A percentile compares a stretch with the other conserved stretches of the same genome.
Conservation (phyloP, 1,140 invertebrate species). For the Drusus annulatus region DNA sequence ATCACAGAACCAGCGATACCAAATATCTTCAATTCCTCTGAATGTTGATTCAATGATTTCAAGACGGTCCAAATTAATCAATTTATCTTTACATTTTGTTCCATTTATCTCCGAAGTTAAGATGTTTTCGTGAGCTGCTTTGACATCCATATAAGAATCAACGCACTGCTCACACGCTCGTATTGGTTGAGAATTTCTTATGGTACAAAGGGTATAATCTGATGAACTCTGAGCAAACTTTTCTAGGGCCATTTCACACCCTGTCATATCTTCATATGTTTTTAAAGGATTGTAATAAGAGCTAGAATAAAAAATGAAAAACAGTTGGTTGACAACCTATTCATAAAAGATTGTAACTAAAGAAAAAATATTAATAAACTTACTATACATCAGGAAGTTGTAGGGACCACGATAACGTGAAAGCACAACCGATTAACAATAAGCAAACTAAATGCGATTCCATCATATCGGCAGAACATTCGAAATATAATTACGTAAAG, state of each 20-base stretch:
- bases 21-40: slow-evolving; percentile 68
- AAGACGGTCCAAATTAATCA: slow-evolving; percentile 72
- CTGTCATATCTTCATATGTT: slow-evolving; percentile 31
- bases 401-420: slow-evolving; percentile 11
- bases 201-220: slow-evolving; percentile 71
- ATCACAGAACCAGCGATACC: slow-evolving; percentile 73
- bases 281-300: slow-evolving; percentile 41
- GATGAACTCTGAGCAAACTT: slow-evolving; percentile 68
- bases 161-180: slow-evolving; percentile 72
- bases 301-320: slow-evolving; percentile 33
- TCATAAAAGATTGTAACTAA: neutral
- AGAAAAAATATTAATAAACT: neutral
- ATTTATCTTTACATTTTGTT: slow-evolving; percentile 70
- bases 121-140: slow-evolving; percentile 69
- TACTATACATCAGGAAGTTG: slow-evolving; percentile 27
- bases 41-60: slow-evolving; percentile 71
- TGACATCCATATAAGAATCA: slow-evolving; percentile 67
- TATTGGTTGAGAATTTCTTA: slow-evolving; percentile 71
- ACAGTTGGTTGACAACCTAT: neutral
- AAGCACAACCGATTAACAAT: neutral
- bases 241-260: slow-evolving; percentile 63
- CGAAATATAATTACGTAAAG: no score
- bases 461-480: neutral
- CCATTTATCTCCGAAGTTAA: slow-evolving; percentile 65
- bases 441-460: neutral